These are phyloP conservation scores for Aphaenogaster floridana DNA, from an alignment of 1,140 invertebrate genomes.

Conservation along the genomic window DNA sequence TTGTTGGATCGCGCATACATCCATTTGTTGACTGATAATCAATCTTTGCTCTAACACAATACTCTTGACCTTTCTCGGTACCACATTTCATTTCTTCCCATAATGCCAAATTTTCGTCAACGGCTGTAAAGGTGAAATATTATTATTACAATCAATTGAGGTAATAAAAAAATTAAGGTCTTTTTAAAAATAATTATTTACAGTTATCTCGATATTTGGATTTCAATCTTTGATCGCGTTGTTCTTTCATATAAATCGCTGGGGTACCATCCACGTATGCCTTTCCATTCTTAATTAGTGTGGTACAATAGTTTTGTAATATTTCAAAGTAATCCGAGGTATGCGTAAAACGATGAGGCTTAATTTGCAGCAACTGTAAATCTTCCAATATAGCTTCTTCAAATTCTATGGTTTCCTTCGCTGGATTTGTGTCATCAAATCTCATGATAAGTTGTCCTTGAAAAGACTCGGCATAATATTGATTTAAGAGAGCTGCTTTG, in stretches of 20 bases:
- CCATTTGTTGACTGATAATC: conserved; percentile 99
- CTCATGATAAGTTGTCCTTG: conserved; percentile 98
- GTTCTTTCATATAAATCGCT: conserved; percentile 97
- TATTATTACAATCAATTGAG: conserved; percentile 51
- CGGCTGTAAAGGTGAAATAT: conserved; percentile 87
- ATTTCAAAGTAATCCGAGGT: conserved; percentile 99
- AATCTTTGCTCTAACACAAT: conserved; percentile 98
- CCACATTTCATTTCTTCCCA: conserved; percentile 99
- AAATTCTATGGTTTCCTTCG: conserved; percentile 99
- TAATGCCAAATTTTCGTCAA: conserved; percentile 94
- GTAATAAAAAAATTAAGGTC: conserved; percentile 21
- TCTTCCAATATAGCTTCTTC: conserved; percentile 99
- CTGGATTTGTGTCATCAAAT: conserved; percentile 99
- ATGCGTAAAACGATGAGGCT: conserved; percentile 97
- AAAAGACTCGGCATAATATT: conserved; percentile 98
- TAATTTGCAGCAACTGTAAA: conserved; percentile 95
- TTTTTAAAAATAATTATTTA: conserved; percentile 83
- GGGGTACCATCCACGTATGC: conserved; percentile 99
- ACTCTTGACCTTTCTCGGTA: conserved; percentile 92
- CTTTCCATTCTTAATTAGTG: conserved; percentile 94
- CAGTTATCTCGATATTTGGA: conserved; percentile 95
- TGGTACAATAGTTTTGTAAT: conserved; percentile 95
- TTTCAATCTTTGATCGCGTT: conserved; percentile 96
- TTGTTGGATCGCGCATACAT: conserved; percentile 99
- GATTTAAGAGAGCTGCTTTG: conserved; percentile 99